These are phyloP conservation scores for Drosophila repletoides DNA, from an alignment of 1,140 invertebrate genomes.

Conservation along the genomic window DNA sequence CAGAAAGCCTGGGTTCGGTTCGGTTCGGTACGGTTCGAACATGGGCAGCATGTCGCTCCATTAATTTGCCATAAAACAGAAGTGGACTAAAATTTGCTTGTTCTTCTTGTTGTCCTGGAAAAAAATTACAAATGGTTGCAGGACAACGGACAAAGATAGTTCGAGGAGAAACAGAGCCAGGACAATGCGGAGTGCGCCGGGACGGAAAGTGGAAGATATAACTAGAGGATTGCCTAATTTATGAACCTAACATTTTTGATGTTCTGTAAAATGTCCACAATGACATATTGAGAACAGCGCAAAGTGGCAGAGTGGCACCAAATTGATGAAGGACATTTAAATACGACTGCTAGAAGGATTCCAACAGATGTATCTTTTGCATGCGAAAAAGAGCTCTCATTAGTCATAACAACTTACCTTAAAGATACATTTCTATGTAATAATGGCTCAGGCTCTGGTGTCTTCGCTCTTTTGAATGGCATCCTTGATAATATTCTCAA, in stretches of 20 bases:
- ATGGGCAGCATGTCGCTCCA: slow-evolving; percentile 76
- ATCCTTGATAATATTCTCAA: slow-evolving; percentile 29
- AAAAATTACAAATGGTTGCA: slow-evolving; percentile 72
- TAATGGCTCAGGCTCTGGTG: slow-evolving; percentile 24
- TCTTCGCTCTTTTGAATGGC: slow-evolving; percentile 33
- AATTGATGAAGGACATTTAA: no score
- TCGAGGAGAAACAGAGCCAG: background rate
- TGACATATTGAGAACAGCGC: slow-evolving; percentile 58
- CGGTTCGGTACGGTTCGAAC: no score
- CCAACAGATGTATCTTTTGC: background rate
- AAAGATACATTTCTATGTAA: background rate
- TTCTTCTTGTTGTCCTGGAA: slow-evolving; percentile 41
- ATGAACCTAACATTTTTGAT: slow-evolving; percentile 63
- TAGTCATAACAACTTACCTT: no score
- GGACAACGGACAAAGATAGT: slow-evolving; percentile 24
- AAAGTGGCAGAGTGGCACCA: background rate
- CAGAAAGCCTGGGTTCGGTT: slow-evolving; percentile 43
- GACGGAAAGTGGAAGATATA: background rate
- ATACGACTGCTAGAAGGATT: background rate
- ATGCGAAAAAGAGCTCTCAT: background rate
- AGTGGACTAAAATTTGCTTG: slow-evolving; percentile 81
- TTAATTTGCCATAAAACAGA: slow-evolving; percentile 82
- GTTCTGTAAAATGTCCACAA: slow-evolving; percentile 71
- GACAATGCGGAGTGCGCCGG: background rate
- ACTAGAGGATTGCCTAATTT: slow-evolving; percentile 56